Percentiles rank a stretch among this genome's conserved stretches.
Conservation (phyloP, 2,113 vertebrate genomes). For the Caretta caretta region DNA sequence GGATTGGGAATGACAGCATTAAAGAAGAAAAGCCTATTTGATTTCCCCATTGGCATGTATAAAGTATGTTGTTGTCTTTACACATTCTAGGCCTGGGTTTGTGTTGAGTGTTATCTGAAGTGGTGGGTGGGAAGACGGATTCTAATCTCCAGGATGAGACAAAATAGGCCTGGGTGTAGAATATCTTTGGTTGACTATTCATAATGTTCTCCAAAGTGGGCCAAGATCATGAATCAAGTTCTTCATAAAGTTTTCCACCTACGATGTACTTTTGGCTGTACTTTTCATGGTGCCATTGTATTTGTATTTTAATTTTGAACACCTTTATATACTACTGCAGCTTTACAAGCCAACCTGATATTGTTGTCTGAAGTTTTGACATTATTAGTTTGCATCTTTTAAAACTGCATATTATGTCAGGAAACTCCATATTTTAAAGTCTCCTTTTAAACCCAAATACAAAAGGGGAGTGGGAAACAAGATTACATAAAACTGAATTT, state of each 20-base stretch:
- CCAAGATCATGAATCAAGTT: background rate
- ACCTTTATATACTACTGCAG: background rate
- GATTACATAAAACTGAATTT: background rate
- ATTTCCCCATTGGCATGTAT: background rate
- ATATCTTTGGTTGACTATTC: background rate
- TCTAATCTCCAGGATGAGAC: rapidly evolving
- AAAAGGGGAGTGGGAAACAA: background rate
- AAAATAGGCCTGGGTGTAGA: background rate
- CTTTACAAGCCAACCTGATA: rapidly evolving
- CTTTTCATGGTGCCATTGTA: background rate
- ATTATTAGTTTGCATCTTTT: background rate
- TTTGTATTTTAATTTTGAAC: background rate
- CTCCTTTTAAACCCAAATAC: background rate
- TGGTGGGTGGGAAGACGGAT: background rate
- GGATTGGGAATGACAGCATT: background rate
- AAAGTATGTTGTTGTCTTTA: background rate
- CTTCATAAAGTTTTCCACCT: background rate
- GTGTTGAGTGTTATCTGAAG: background rate
- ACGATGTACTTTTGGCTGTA: background rate
- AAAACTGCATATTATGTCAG: background rate
- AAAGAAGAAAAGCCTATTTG: background rate
- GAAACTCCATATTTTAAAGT: background rate
- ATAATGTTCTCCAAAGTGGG: background rate
- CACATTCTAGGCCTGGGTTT: rapidly evolving
- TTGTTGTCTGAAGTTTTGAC: background rate